A percentile compares a stretch with the other conserved stretches of the same genome.
These are phyloP conservation scores for Ptilodon capucinus DNA, from an alignment of 2,888 invertebrate genomes.

Conservation along the genomic window DNA sequence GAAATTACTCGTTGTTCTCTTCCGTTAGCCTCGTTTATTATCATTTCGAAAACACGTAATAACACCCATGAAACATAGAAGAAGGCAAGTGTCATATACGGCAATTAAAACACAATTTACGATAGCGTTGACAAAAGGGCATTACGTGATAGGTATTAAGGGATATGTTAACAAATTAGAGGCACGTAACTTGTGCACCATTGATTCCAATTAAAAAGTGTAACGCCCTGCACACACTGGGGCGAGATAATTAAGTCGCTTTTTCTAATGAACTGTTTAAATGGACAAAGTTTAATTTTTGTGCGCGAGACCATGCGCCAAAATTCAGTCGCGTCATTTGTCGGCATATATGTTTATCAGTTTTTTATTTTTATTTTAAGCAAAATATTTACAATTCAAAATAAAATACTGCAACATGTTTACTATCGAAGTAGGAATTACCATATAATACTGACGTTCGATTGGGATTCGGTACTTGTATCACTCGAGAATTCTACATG, in stretches of 20 bases:
- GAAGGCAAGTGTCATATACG: constrained; percentile 52
- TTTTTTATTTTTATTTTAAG: no score
- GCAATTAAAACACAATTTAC: constrained; percentile 35
- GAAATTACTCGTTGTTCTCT: constrained; percentile 67
- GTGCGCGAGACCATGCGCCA: no score
- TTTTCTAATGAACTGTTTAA: no score
- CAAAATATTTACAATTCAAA: no score
- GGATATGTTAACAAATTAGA: constrained; percentile 15
- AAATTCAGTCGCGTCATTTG: no score
- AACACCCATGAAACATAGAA: constrained; percentile 53
- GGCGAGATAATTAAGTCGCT: no score
- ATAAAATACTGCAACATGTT: no score
- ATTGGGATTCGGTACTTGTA: not conserved
- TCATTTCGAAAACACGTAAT: constrained; percentile 65
- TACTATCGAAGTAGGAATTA: not conserved
- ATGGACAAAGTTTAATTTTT: no score
- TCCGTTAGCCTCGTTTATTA: constrained; percentile 58
- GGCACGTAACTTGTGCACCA: constrained; percentile 11
- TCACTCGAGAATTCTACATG: constrained; percentile 9
- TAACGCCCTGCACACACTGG: no score
- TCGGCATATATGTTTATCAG: no score
- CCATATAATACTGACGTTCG: not conserved
- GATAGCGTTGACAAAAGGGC: constrained; percentile 12
- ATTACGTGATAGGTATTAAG: constrained; percentile 23
- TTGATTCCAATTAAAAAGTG: constrained; percentile 11